These are phyloP conservation scores for Mimumesa dahlbomi DNA, from an alignment of 2,888 invertebrate genomes.

Conservation along the genomic window DNA sequence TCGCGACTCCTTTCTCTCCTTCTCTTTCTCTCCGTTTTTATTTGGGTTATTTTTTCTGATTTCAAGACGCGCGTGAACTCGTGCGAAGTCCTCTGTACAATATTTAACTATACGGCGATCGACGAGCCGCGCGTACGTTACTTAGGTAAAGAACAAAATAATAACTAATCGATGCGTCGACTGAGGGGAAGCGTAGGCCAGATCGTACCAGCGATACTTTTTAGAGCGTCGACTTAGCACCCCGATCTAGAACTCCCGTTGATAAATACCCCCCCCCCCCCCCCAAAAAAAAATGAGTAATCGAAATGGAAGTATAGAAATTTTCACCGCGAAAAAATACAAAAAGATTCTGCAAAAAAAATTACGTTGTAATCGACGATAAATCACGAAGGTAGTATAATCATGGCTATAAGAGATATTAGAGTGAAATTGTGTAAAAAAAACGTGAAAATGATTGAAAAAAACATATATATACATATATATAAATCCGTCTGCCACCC, in stretches of 20 bases:
- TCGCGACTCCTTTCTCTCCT: slow-evolving; percentile 12
- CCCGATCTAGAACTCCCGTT: not conserved
- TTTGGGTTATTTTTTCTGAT: not conserved
- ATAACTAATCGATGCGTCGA: slow-evolving; percentile 28
- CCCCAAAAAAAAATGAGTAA: not conserved
- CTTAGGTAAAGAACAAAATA: too few relatives aligned
- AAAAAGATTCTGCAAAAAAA: too few relatives aligned
- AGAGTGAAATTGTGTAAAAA: too few relatives aligned
- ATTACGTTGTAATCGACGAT: too few relatives aligned
- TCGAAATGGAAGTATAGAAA: not conserved
- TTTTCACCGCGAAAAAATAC: too few relatives aligned
- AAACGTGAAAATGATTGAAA: not conserved
- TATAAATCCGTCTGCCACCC: not conserved
- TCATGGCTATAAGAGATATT: too few relatives aligned
- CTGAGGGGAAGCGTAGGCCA: slow-evolving; percentile 20
- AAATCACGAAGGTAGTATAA: too few relatives aligned
- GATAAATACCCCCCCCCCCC: too few relatives aligned
- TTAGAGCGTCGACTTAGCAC: not conserved
- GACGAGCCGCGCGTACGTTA: slow-evolving; percentile 25
- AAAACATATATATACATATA: not conserved
- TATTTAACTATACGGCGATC: slow-evolving; percentile 18
- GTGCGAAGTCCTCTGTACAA: slow-evolving; percentile 22
- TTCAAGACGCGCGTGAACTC: slow-evolving; percentile 21
- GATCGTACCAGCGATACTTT: not conserved
- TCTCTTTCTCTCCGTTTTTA: slow-evolving; percentile 12